A percentile compares a stretch with the other conserved stretches of the same genome.
Conservation (phyloP, 2,113 vertebrate genomes). For the Callopanchax toddi region DNA sequence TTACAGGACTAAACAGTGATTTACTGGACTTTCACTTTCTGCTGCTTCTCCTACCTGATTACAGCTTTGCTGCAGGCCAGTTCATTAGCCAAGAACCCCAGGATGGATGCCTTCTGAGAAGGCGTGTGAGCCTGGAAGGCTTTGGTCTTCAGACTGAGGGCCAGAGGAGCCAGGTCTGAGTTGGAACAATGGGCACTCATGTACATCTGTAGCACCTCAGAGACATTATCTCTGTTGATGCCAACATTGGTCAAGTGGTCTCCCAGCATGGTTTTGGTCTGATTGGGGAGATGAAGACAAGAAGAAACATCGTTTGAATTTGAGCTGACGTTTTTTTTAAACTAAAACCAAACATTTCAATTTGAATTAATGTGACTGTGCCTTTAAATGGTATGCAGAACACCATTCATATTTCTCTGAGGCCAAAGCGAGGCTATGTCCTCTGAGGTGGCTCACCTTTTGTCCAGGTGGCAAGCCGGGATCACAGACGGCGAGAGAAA, state of each 20-base stretch:
- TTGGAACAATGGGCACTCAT: constrained; percentile 94
- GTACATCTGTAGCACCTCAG: constrained; percentile 97
- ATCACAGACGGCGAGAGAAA: constrained; percentile 94
- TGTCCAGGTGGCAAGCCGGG: constrained; percentile 93
- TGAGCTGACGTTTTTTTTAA: too few relatives aligned
- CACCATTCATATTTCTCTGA: too few relatives aligned
- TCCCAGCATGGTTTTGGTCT: constrained; percentile 96
- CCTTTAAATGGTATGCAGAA: too few relatives aligned
- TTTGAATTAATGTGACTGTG: too few relatives aligned
- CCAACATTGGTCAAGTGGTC: constrained; percentile 95
- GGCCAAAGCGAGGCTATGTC: not conserved
- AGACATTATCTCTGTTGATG: constrained; percentile 97
- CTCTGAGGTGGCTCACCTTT: constrained; percentile 83
- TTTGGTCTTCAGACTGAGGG: constrained; percentile 92
- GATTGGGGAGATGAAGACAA: constrained; percentile 32
- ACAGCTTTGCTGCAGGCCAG: constrained; percentile 95
- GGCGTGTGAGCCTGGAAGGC: constrained; percentile 97
- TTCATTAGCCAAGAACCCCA: constrained; percentile 95
- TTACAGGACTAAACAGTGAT: not conserved
- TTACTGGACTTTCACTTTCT: not conserved
- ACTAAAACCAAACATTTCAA: too few relatives aligned
- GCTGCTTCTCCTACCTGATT: constrained; percentile 84
- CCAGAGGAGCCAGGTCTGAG: constrained; percentile 84
- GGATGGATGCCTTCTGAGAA: constrained; percentile 90
- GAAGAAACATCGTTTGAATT: too few relatives aligned